A percentile compares a stretch with the other conserved stretches of the same genome.
Evolutionary conservation across 2,888 invertebrate genomes (phyloP).

Genomic region (Stenolophus ochropezus): DNA sequence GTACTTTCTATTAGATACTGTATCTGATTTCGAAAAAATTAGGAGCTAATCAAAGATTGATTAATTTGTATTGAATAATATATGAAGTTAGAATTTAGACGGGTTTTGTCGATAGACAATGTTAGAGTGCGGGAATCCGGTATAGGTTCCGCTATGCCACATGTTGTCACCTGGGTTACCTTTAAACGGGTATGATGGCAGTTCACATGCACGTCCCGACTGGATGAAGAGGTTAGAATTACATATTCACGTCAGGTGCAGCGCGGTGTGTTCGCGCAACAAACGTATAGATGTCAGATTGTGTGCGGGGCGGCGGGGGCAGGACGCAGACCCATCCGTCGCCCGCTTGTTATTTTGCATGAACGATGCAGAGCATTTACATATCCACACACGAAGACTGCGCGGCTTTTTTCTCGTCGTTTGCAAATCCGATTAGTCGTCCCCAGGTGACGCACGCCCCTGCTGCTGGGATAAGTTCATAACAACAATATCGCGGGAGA

Average conservation of each 20-base stretch:
- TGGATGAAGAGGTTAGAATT: constrained; percentile 36
- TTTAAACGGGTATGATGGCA: neutral
- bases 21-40: no score
- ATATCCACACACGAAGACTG: constrained; percentile 33
- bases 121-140: no score
- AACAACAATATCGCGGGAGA: constrained; percentile 34
- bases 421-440: constrained; percentile 42
- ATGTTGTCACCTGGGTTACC: neutral
- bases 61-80: no score
- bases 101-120: no score
- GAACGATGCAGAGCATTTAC: constrained; percentile 37
- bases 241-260: constrained; percentile 44
- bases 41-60: no score
- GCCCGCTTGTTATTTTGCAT: constrained; percentile 53
- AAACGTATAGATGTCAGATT: constrained; percentile 51
- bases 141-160: neutral
- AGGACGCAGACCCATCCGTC: neutral
- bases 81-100: no score
- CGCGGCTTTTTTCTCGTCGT: constrained; percentile 29
- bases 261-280: constrained; percentile 31
- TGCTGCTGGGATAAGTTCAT: constrained; percentile 29
- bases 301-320: neutral
- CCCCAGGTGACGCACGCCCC: constrained; percentile 36
- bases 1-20: no score
- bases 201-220: constrained; percentile 8